Base-by-base conservation (phyloP, 2,888 invertebrate genomes). In the Pheosia gnoma region DNA sequence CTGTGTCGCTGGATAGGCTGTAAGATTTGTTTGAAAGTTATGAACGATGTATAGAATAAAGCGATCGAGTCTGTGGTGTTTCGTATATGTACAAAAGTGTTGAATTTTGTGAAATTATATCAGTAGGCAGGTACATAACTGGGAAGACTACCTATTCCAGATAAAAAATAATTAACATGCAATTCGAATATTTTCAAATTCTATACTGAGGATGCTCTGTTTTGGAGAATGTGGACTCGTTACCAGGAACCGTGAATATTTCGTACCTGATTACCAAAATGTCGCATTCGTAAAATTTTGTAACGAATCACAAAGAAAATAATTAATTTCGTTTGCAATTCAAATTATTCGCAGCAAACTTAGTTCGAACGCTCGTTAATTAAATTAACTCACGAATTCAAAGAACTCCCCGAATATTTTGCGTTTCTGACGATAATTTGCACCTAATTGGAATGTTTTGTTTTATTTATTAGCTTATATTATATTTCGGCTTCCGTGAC, bases 291-390 rank as follows among this genome's bases (percentile, higher is more conserved):
- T 61, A 58, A 59, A 51, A 63, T 60, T 45, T 57, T 58, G 71
- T 67, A 67, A 67, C 68, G 68, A 77, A 76, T 74, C 72, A 70
- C 74, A 82, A 80, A 72, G 76, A 74, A 78, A 76, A 73, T 80
- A 74, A 80, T 81, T 79, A 78, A 79, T 78, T 77, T 77, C 79
- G 75, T 85, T 82, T 80, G 79, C 81, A 84, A 82, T 85, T 80
- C 80, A 81, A 83, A 84, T 81, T 59, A 66, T 73, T 67, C 76
- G 68, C 67, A 62, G 65, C 61, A 59, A 74, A 67, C 65, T 77
- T 67, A 70, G 74, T 76, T 74, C 65, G 74, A 75, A 79, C 70
- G 70, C 71, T 76, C 74, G 75, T 74, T 81, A 78, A 82, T 81
- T 78, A 71, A 80, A 77, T 82, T 79, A 72, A 68, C 70, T 67